A percentile compares a stretch with the other conserved stretches of the same genome.
These are phyloP conservation scores for Yponomeuta malinellus DNA, from an alignment of 2,888 invertebrate species.

Conservation along the genomic window DNA sequence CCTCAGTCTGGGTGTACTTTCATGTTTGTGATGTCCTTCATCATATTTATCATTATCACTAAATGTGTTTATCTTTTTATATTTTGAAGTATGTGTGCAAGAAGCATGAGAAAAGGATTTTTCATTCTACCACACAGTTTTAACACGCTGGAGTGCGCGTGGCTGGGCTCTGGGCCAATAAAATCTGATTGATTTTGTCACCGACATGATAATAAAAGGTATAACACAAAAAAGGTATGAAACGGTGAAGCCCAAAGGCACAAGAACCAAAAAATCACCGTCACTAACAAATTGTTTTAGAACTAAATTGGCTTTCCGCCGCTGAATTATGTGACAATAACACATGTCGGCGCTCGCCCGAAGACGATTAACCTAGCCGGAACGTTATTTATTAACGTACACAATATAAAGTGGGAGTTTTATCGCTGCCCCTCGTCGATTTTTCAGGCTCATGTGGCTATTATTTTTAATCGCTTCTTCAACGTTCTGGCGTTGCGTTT, in stretches of 20 bases:
- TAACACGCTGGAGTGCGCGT: too few species aligned
- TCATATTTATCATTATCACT: too few species aligned
- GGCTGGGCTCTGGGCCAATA: too few species aligned
- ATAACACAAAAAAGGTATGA: background rate
- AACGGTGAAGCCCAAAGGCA: background rate
- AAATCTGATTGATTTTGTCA: too few species aligned
- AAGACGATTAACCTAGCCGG: conserved; percentile 43
- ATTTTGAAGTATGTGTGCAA: too few species aligned
- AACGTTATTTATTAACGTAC: conserved; percentile 46
- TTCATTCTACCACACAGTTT: too few species aligned
- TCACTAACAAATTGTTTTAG: conserved; percentile 49
- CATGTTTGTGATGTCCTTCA: too few species aligned
- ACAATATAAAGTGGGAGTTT: conserved; percentile 39
- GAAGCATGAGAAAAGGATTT: too few species aligned
- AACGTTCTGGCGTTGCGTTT: conserved; percentile 26
- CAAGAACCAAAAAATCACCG: conserved; percentile 16
- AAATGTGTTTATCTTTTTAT: too few species aligned
- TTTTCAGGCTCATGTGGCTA: conserved; percentile 41
- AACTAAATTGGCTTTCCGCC: conserved; percentile 53
- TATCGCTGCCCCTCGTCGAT: conserved; percentile 39
- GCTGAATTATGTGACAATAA: conserved; percentile 63
- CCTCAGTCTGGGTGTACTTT: too few species aligned
- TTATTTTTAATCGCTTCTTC: conserved; percentile 40
- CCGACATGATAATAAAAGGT: too few species aligned
- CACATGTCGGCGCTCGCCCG: conserved; percentile 43